Evolutionary conservation across 2,113 vertebrate genomes (phyloP).

Genomic region (Petromus typicus): DNA sequence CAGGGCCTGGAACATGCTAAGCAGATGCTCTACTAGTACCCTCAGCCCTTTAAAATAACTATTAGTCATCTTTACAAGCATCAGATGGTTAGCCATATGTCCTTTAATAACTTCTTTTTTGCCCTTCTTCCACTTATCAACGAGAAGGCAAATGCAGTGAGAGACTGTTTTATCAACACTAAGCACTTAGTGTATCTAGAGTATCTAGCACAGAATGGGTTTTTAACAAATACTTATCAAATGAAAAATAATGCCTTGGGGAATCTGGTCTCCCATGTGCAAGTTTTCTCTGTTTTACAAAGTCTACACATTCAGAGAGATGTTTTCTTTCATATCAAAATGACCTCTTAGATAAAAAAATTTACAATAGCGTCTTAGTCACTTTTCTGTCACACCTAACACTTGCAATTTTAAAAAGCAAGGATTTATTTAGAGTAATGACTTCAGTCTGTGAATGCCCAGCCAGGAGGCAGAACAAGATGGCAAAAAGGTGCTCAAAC

Average conservation of each 20-base stretch:
- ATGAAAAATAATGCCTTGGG: not conserved
- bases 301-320: conserved; percentile 7
- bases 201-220: not conserved
- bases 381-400: not conserved
- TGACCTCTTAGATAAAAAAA: not conserved
- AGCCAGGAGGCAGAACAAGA: not conserved
- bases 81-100: not conserved
- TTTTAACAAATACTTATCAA: not conserved
- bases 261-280: conserved; percentile 8
- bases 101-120: conserved; percentile 19
- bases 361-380: not conserved
- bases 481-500: not conserved
- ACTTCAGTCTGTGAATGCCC: too few species aligned
- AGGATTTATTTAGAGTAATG: not conserved
- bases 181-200: not conserved
- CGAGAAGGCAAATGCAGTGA: not conserved
- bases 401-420: not conserved
- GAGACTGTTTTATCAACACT: not conserved
- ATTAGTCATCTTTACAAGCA: not conserved
- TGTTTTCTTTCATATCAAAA: not conserved
- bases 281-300: conserved; percentile 1
- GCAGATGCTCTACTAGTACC: not conserved
- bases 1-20: not conserved
- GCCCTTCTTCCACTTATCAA: not conserved
- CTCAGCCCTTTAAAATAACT: not conserved